Percentiles rank a stretch among this genome's conserved stretches.
Evolutionary conservation across 2,888 invertebrate species (phyloP).

Genomic region (Athalia circularis): DNA sequence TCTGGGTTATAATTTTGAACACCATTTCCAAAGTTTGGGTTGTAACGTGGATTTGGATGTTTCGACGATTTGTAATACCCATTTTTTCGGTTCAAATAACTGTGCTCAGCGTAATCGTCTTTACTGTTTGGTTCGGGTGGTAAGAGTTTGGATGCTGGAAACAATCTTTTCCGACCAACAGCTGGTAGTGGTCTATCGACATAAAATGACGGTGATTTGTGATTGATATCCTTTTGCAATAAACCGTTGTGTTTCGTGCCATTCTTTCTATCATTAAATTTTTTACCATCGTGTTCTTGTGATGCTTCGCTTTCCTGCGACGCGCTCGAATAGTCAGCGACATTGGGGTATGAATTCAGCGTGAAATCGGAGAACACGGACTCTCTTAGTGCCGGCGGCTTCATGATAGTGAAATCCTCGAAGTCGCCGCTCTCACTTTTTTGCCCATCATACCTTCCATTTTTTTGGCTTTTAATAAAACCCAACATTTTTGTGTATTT

Average conservation of each 20-base stretch:
- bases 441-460: constrained; percentile 21
- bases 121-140: constrained; percentile 55
- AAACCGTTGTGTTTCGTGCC: constrained; percentile 8
- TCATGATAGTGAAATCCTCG: constrained; percentile 51
- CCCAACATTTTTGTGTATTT: constrained; percentile 29
- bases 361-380: constrained; percentile 53
- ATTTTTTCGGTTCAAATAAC: neutral
- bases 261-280: constrained; percentile 3
- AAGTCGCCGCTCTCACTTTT: constrained; percentile 29
- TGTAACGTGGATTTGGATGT: neutral
- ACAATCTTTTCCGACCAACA: constrained; percentile 24
- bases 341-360: constrained; percentile 49
- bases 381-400: constrained; percentile 53
- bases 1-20: constrained; percentile 29
- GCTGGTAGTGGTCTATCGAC: neutral
- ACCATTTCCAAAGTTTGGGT: neutral
- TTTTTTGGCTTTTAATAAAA: constrained; percentile 21
- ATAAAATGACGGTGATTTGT: constrained; percentile 13
- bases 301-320: constrained; percentile 50
- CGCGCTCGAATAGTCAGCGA: constrained; percentile 50
- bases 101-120: constrained; percentile 56
- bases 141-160: constrained; percentile 53
- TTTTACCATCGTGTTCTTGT: constrained; percentile 34
- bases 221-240: constrained; percentile 11
- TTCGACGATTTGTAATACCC: neutral